phyloP scores from a whole-genome alignment of 2,113 vertebrate species.

The Rhodinocichla rosea region DNA sequence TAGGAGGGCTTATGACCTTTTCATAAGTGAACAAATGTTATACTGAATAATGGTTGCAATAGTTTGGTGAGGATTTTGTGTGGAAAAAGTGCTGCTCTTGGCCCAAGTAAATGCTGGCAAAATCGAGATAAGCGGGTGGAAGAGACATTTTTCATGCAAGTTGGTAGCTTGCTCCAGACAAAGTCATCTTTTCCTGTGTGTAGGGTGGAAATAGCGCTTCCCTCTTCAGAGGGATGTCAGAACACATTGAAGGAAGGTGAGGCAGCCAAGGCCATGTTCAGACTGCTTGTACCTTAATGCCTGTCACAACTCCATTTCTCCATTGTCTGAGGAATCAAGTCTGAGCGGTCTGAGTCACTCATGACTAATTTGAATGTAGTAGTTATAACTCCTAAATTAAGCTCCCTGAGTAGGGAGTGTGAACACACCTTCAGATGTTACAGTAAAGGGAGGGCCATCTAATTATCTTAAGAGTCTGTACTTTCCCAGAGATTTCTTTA shows the following conservation, averaged over 20 bases:
- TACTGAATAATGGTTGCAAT: not conserved
- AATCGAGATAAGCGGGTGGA: not conserved
- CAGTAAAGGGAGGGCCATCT: not conserved
- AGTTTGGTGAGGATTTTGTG: not conserved
- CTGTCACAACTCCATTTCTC: slow-evolving; percentile 24
- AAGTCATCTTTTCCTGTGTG: not conserved
- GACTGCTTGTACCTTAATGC: not conserved
- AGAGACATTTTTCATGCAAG: not conserved
- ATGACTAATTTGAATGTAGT: slow-evolving; percentile 33
- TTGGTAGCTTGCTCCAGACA: not conserved
- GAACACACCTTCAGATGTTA: slow-evolving; percentile 30
- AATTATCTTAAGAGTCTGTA: not conserved
- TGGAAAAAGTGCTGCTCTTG: not conserved
- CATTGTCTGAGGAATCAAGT: slow-evolving; percentile 26
- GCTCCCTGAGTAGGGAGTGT: not conserved
- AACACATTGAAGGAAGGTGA: not conserved
- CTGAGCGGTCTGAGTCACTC: slow-evolving; percentile 34
- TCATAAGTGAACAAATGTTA: not conserved
- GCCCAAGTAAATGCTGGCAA: slow-evolving; percentile 35
- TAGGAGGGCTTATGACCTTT: not conserved
- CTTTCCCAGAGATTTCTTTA: not conserved
- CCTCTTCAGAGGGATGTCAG: not conserved
- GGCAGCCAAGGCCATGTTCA: not conserved
- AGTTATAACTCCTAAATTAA: slow-evolving; percentile 24
- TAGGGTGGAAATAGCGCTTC: not conserved